phyloP scores from a whole-genome alignment of 2,797 vertebrate genomes.

The Smutsia temminckii region DNA sequence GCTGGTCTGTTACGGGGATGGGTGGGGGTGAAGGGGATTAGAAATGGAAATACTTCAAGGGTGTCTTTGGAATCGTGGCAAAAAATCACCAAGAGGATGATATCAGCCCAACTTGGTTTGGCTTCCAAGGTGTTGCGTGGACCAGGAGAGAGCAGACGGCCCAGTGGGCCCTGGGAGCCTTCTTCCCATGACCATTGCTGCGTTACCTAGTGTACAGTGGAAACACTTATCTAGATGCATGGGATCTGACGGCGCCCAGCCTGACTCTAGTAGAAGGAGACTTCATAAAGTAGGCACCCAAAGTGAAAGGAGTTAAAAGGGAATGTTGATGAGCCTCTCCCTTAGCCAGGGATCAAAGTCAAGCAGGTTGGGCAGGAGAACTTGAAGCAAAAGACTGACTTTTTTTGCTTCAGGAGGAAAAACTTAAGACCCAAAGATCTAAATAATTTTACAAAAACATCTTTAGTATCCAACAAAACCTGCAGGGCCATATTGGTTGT shows the following conservation, averaged over 20 bases:
- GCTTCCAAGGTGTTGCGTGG: neutral
- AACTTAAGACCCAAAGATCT: constrained; percentile 26
- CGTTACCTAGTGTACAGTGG: neutral
- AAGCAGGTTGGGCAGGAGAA: neutral
- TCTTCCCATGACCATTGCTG: neutral
- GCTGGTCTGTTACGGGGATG: neutral
- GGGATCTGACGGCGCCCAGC: neutral
- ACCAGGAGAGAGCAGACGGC: constrained; percentile 34
- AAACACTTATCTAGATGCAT: constrained; percentile 24
- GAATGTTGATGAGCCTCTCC: neutral
- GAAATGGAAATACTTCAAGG: neutral
- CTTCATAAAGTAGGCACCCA: constrained; percentile 26
- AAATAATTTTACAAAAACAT: constrained; percentile 37
- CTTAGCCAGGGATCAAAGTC: neutral
- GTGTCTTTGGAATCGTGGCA: neutral
- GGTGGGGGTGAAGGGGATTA: neutral
- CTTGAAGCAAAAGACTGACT: neutral
- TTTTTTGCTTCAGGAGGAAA: neutral
- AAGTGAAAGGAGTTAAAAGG: constrained; percentile 32
- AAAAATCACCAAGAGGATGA: neutral
- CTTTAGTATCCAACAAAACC: neutral
- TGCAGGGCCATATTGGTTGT: neutral
- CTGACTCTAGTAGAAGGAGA: neutral
- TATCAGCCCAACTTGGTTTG: neutral
- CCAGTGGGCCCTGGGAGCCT: neutral